Evolutionary conservation across 2,797 vertebrate genomes (phyloP), one percentile per base, ranked within the genome.

Genomic region (Glyptemys insculpta): DNA sequence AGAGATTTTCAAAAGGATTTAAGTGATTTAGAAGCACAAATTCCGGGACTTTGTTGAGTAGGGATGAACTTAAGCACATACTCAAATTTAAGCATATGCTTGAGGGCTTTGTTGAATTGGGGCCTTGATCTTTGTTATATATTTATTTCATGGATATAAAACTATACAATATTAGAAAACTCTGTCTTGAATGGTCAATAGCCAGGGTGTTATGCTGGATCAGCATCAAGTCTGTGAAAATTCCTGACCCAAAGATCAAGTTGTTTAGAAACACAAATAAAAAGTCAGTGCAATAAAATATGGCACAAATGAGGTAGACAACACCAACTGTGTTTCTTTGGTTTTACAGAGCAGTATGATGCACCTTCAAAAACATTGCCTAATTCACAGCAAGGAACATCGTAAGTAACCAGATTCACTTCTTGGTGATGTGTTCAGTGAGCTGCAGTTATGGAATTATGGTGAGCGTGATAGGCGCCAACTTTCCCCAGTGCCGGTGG

Each of bases 331-430:
- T 11, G 87, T 90, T 4, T 90, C 87, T 96, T 90, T 79, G 90
- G 31, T 92, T 90, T 97, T 93, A 76, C 96, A 99, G 99, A 98
- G 96, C 98, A 98, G 34, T 95, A 95, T 97, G 98, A 98, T 9
- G 81, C 96, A n/a, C 94, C 98, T 95, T 97, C 97, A 90, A 97
- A 98, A 97, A 95, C 92, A 41, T 95, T 98, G 86, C 93, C 97
- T 81, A 93, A 85, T 96, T 98, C 97, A 95, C 98, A 98, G 79
- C 97, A 98, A 96, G 97, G 96, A 94, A 97, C 97, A 72, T 98
- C 93, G 99, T 99, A 98, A 99, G 99, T 99, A 97, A 94, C 86
- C 91, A 86, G 50, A 93, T 83, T 94, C 41, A 18, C 27, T 94
- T 92, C 54, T 83, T 12, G 2, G 25, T 49, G 15, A 47, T 49